A percentile compares a stretch with the other conserved stretches of the same genome.
Conservation (phyloP, 2,888 invertebrate genomes). For the Drosophila hawaiiensis region DNA sequence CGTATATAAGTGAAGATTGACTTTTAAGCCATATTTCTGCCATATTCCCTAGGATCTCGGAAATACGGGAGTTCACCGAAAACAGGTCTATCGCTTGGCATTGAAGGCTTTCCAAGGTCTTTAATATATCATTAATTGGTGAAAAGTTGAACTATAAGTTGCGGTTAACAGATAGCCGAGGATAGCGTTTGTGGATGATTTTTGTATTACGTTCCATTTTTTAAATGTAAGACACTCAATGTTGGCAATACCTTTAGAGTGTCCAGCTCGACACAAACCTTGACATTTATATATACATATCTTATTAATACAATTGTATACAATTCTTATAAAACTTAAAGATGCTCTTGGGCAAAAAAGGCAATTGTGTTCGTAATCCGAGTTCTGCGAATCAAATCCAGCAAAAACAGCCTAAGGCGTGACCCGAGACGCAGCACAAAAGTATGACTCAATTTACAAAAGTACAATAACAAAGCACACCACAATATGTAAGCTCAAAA, state of each 20-base stretch:
- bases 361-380: background rate
- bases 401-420: slow-evolving; percentile 26
- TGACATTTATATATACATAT: background rate
- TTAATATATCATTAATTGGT: too few relatives aligned
- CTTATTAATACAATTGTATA: background rate
- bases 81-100: too few relatives aligned
- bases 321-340: background rate
- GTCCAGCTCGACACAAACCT: background rate
- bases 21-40: too few relatives aligned
- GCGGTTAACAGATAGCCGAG: background rate
- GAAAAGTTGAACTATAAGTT: background rate
- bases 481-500: slow-evolving; percentile 7
- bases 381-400: slow-evolving; percentile 11
- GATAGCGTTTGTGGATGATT: background rate
- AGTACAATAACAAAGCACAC: slow-evolving; percentile 34
- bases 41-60: too few relatives aligned
- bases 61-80: too few relatives aligned
- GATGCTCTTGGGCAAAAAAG: background rate
- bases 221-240: background rate
- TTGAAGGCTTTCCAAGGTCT: too few relatives aligned
- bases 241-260: background rate
- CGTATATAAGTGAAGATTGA: too few relatives aligned
- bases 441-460: slow-evolving; percentile 70
- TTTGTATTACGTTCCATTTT: background rate
- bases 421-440: slow-evolving; percentile 21